Conservation (phyloP, 1,140 invertebrate genomes). For the Maconellicoccus hirsutus region DNA sequence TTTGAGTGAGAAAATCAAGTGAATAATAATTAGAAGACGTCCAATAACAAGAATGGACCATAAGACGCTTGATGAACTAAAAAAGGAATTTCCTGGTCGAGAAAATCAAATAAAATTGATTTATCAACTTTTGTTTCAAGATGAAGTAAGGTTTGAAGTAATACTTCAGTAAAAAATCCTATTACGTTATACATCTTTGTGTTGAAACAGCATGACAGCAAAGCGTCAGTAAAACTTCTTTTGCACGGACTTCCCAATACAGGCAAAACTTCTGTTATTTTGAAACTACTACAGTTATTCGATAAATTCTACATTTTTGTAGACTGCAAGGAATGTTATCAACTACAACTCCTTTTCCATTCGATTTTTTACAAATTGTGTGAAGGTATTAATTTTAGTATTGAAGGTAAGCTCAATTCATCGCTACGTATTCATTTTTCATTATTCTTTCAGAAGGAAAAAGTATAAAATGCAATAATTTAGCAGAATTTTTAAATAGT, state of each 20-base stretch:
- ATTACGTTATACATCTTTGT: too few species aligned
- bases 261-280: not conserved
- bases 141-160: too few species aligned
- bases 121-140: too few species aligned
- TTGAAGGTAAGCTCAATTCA: not conserved
- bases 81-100: too few species aligned
- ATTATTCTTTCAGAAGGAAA: not conserved
- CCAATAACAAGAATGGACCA: too few species aligned
- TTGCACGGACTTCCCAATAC: not conserved
- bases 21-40: too few species aligned
- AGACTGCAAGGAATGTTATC: not conserved
- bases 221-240: not conserved
- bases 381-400: not conserved
- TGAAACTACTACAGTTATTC: not conserved
- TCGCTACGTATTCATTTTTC: not conserved
- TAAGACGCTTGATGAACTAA: too few species aligned
- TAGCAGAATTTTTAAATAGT: not conserved
- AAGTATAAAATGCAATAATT: not conserved
- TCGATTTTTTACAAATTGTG: not conserved
- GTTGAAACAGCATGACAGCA: too few species aligned
- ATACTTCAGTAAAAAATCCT: too few species aligned
- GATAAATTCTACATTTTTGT: not conserved
- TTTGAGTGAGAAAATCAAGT: too few species aligned
- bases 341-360: not conserved
- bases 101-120: too few species aligned